Base-by-base conservation (phyloP, 2,888 invertebrate species). In the Rugalucina vietnamica region DNA sequence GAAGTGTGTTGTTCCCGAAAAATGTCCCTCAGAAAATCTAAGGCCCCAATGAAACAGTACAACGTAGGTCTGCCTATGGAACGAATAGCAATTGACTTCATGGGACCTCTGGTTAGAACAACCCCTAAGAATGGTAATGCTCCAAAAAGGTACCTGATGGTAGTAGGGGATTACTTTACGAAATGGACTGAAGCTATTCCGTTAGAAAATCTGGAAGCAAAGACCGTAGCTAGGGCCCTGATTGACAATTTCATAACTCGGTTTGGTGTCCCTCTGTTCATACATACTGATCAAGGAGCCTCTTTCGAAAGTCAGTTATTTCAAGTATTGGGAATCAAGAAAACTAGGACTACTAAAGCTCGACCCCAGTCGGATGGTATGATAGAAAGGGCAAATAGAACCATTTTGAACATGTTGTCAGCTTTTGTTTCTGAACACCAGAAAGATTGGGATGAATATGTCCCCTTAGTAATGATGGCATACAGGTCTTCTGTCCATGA, bases 161-260 rank as follows among this genome's bases (percentile, higher is more conserved):
- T 84, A 2, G 24, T 84, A 18, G 78, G 37, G 21, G 84, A 81
- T 65, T 77, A 78, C 29, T 84, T 84, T 34, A 74, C 78, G 29
- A 65, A 77, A 54, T 81, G 43, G 27, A 78, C 71, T 1, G 75
- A 81, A 43, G 76, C 79, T 12, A 60, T 60, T 43, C 65, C 81
- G 1, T 3, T 82, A 14, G 29, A 50, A n/a, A 77, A 81, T 37
- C 29, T 65, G 43, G 69, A 32, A 50, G 21, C 70, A 49, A 36
- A 70, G 36, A 10, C 32, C 43, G 70, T 49, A 14, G 78, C 65
- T 34, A 39, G n/a, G 49, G 39, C 21, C 21, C n/a, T 81, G 0
- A 70, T 81, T 50, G 39, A 57, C 0, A 24, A 54, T 4, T 70
- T 80, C 34, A 57, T 84, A 18, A 36, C 34, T 4, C 1, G 71